Conservation (phyloP, 1,140 invertebrate species). For the Heliconius congener region DNA sequence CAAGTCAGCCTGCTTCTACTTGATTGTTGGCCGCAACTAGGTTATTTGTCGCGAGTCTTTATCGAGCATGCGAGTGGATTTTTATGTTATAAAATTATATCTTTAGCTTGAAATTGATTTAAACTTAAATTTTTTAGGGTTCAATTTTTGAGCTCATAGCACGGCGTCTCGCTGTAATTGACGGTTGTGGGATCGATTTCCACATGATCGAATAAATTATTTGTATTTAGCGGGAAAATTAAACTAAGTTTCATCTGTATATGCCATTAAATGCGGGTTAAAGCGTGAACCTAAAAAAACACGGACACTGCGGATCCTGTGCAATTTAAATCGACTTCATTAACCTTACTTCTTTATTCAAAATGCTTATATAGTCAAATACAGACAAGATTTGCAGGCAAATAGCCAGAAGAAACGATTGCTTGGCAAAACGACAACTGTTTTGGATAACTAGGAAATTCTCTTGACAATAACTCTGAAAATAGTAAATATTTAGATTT, state of each 20-base stretch:
- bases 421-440: conserved; percentile 25
- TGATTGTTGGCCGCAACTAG: conserved; percentile 43
- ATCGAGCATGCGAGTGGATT: not conserved
- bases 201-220: too few species aligned
- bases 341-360: conserved; percentile 1
- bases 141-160: too few species aligned
- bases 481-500: not conserved
- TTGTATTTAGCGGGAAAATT: too few species aligned
- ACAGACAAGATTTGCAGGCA: conserved; percentile 22
- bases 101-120: not conserved
- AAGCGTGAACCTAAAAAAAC: not conserved
- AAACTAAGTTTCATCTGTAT: too few species aligned
- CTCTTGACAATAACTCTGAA: not conserved
- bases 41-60: conserved; percentile 33
- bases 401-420: conserved; percentile 30
- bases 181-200: too few species aligned
- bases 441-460: conserved; percentile 6
- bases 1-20: conserved; percentile 44
- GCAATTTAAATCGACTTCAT: not conserved
- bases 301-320: not conserved
- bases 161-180: too few species aligned
- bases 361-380: conserved; percentile 21
- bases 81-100: not conserved
- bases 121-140: not conserved
- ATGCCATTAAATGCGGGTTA: too few species aligned